Base-by-base conservation (phyloP, 2,888 invertebrate genomes). In the Rhopalosiphum nymphaeae region DNA sequence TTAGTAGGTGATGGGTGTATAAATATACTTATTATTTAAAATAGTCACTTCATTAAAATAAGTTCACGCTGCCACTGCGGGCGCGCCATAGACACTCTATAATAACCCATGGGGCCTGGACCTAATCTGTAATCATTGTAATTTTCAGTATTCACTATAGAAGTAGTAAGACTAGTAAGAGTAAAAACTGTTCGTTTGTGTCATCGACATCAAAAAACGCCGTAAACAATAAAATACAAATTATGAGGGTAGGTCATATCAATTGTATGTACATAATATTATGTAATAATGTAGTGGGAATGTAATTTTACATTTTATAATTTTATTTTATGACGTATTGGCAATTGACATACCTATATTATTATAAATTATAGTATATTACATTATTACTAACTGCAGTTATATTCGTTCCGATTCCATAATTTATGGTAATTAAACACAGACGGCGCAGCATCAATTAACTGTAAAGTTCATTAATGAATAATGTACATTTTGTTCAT, bases 201-300 rank as follows among this genome's bases (percentile, higher is more conserved):
- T 29, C 26, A 29, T 61, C 10, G 67, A n/a, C 67, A 67, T 7
- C 67, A 67, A n/a, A n/a, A 67, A n/a, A n/a, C 16, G 11, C 67
- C 4, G 67, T 67, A 67, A 67, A 46, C 46, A 86, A 86, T 86
- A 86, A 67, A 67, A 67, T 67, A 67, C 13, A 67, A 67, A 67
- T 86, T 26, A 44, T 86, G 86, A 86, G 26, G 67, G 67, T 67
- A n/a, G 67, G 67, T 67, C 67, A 67, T 67, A 67, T 67, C 67
- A 67, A 67, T 67, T 67, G n/a, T 16, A n/a, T 53, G n/a, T 67
- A 67, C 16, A 46, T 46, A 46, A 7, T 46, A 46, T n/a, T n/a
- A 61, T 29, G 61, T 29, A 29, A 10, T 29, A 29, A 61, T 61
- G 29, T n/a, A 67, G 67, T n/a, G 5, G 4, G n/a, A n/a, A n/a